These are phyloP conservation scores for Murina feae DNA, from an alignment of 2,113 vertebrate species.

Conservation along the genomic window DNA sequence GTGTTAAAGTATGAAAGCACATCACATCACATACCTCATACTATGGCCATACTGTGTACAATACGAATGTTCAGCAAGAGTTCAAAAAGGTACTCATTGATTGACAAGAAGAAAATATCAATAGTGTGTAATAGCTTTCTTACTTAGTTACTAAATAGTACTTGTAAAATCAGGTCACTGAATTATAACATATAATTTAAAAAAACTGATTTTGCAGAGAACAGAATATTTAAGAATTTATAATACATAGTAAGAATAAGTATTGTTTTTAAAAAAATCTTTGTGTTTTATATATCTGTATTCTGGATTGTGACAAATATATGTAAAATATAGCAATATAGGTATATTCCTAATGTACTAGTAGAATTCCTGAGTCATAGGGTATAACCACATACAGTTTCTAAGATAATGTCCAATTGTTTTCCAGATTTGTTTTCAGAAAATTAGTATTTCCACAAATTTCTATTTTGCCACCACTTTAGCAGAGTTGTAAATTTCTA, in stretches of 20 bases:
- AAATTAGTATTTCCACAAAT: neutral
- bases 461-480: neutral
- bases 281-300: neutral
- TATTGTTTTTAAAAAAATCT: no score
- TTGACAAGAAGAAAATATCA: constrained; percentile 39
- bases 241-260: neutral
- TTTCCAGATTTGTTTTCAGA: neutral
- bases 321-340: neutral
- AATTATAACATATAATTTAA: neutral
- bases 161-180: neutral
- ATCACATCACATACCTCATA: neutral
- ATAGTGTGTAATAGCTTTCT: neutral
- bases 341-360: neutral
- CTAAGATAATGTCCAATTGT: neutral
- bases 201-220: neutral
- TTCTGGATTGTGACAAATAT: neutral
- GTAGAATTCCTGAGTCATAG: neutral
- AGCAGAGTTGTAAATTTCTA: neutral
- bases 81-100: constrained; percentile 26
- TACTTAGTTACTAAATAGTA: constrained; percentile 1
- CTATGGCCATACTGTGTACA: neutral
- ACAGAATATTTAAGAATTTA: neutral
- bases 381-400: neutral
- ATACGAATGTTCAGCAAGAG: constrained; percentile 27
- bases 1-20: neutral